Evolutionary conservation across 2,797 vertebrate species (phyloP).

Genomic region (Molossus alvarezi): DNA sequence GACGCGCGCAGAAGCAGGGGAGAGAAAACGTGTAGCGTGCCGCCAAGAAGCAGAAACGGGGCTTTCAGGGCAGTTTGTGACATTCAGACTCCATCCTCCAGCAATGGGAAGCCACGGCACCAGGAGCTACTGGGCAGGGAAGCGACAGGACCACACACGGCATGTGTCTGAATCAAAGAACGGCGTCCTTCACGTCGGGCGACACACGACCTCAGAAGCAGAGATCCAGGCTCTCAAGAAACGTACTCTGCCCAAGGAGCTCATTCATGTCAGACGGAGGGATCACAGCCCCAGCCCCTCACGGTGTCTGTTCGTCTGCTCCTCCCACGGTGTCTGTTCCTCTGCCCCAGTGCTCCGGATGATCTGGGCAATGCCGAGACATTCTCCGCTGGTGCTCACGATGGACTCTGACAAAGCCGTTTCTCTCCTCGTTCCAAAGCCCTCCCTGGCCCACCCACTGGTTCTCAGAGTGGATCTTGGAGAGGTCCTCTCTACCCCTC

Average conservation of each 20-base stretch:
- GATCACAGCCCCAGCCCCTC: not conserved
- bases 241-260: not conserved
- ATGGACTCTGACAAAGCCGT: not conserved
- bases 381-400: rapidly evolving
- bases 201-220: not conserved
- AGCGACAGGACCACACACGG: not conserved
- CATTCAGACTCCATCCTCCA: not conserved
- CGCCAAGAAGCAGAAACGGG: not conserved
- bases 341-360: not conserved
- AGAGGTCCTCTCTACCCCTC: not conserved
- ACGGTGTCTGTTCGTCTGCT: rapidly evolving
- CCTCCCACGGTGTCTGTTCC: rapidly evolving
- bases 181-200: not conserved
- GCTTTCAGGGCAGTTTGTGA: not conserved
- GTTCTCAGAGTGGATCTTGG: not conserved
- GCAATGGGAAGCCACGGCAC: not conserved
- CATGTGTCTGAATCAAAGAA: not conserved
- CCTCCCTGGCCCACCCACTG: too few species aligned
- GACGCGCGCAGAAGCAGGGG: not conserved
- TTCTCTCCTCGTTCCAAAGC: not conserved
- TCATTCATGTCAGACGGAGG: not conserved
- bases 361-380: not conserved
- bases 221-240: not conserved
- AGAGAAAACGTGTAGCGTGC: not conserved
- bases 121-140: not conserved